Conservation (phyloP, 2,113 vertebrate species). For the Hippocampus abdominalis region DNA sequence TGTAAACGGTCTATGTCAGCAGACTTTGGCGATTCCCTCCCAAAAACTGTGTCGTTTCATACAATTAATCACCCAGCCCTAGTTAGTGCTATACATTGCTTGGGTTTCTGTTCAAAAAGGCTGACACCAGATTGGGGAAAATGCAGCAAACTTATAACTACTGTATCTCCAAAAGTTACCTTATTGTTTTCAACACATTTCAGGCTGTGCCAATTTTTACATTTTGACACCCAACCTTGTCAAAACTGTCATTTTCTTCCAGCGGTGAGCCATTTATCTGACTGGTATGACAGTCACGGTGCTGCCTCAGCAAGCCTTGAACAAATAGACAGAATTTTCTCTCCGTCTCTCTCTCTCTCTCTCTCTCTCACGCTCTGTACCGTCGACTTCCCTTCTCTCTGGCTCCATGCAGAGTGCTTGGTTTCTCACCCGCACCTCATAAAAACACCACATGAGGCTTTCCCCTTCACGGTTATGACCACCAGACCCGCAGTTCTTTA, state of each 20-base stretch:
- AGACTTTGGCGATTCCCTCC: too few relatives aligned
- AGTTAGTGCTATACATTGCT: too few relatives aligned
- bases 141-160: neutral
- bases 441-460: slow-evolving; percentile 28
- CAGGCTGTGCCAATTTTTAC: neutral
- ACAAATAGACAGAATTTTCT: slow-evolving; percentile 17
- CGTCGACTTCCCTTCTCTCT: slow-evolving; percentile 1
- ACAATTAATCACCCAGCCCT: too few relatives aligned
- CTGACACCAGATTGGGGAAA: too few relatives aligned
- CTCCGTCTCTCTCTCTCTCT: neutral
- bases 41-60: too few relatives aligned
- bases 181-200: neutral
- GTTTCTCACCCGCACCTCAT: slow-evolving; percentile 35
- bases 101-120: too few relatives aligned
- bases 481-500: slow-evolving; percentile 16
- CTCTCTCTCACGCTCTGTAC: neutral
- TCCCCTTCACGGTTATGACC: slow-evolving; percentile 17
- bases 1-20: too few relatives aligned
- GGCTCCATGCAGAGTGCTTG: slow-evolving; percentile 10
- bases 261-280: slow-evolving; percentile 12
- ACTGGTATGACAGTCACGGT: slow-evolving; percentile 6
- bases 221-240: neutral
- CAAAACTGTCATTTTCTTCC: neutral
- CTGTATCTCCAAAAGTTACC: neutral
- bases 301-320: slow-evolving; percentile 22